A percentile compares a stretch with the other conserved stretches of the same genome.
Evolutionary conservation across 2,113 vertebrate genomes (phyloP).

Genomic region (Hemiprocne comata): DNA sequence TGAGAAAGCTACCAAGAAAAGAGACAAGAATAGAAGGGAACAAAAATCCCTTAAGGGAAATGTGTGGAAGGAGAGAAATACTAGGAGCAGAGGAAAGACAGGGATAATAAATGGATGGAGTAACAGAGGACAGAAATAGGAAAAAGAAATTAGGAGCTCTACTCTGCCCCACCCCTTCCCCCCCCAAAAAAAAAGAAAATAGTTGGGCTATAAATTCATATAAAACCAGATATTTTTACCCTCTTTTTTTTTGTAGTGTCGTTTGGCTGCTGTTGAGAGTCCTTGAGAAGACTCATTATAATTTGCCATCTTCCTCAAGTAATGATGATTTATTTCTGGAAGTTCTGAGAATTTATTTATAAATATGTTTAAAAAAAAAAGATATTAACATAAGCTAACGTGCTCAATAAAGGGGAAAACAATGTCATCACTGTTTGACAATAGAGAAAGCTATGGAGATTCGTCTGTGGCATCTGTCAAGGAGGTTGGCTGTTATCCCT

Average conservation of each 20-base stretch:
- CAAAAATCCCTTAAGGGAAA: constrained; percentile 29
- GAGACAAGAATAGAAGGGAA: constrained; percentile 2
- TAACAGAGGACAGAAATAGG: background rate
- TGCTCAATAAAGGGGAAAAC: background rate
- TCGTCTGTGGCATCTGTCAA: background rate
- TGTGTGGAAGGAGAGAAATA: background rate
- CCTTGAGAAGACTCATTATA: background rate
- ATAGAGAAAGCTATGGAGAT: background rate
- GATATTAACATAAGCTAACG: background rate
- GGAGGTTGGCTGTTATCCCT: background rate
- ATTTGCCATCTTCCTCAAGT: background rate
- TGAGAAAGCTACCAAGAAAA: constrained; percentile 9
- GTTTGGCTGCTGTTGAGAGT: background rate
- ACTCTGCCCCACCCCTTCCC: background rate
- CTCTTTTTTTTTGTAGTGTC: background rate
- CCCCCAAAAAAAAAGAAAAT: background rate
- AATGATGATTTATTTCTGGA: background rate
- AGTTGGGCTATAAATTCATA: background rate
- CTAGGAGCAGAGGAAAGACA: background rate
- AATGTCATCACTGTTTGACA: background rate
- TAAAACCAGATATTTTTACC: background rate
- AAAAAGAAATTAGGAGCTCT: background rate
- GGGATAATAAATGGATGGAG: background rate
- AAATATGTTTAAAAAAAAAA: background rate
- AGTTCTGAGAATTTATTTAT: background rate